These are phyloP conservation scores for Oryzias melastigma DNA, from an alignment of 2,113 vertebrate species.

Conservation along the genomic window DNA sequence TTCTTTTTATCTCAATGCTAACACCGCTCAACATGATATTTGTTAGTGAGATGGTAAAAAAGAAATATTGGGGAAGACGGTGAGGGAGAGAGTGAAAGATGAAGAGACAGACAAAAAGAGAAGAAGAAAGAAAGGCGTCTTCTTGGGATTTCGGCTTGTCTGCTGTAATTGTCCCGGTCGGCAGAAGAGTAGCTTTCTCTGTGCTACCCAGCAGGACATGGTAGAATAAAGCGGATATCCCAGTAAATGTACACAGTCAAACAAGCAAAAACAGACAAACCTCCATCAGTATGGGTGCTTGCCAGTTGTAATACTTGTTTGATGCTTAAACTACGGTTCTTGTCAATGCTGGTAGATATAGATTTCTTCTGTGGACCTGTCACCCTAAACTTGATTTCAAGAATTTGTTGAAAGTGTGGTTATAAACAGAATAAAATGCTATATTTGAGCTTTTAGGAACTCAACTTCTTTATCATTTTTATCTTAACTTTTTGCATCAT, in stretches of 20 bases:
- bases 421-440: no score
- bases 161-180: slow-evolving; percentile 60
- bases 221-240: slow-evolving; percentile 49
- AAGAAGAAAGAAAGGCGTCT: slow-evolving; percentile 49
- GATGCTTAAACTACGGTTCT: slow-evolving; percentile 21
- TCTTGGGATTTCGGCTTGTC: slow-evolving; percentile 61
- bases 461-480: no score
- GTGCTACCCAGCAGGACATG: slow-evolving; percentile 53
- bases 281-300: slow-evolving; percentile 33
- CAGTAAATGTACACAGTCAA: slow-evolving; percentile 46
- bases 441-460: no score
- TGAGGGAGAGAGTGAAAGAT: slow-evolving; percentile 37
- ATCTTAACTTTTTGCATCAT: no score
- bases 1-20: slow-evolving; percentile 91
- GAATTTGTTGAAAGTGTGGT: no score
- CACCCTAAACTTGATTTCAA: no score
- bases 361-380: no score
- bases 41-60: slow-evolving; percentile 54
- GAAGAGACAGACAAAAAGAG: slow-evolving; percentile 46
- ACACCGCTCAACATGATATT: slow-evolving; percentile 85
- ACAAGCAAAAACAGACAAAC: slow-evolving; percentile 35
- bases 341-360: no score
- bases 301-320: slow-evolving; percentile 22
- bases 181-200: slow-evolving; percentile 45
- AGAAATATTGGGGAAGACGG: slow-evolving; percentile 57